Evolutionary conservation across 2,113 vertebrate genomes (phyloP).

Genomic region (Microcebus jonahi): DNA sequence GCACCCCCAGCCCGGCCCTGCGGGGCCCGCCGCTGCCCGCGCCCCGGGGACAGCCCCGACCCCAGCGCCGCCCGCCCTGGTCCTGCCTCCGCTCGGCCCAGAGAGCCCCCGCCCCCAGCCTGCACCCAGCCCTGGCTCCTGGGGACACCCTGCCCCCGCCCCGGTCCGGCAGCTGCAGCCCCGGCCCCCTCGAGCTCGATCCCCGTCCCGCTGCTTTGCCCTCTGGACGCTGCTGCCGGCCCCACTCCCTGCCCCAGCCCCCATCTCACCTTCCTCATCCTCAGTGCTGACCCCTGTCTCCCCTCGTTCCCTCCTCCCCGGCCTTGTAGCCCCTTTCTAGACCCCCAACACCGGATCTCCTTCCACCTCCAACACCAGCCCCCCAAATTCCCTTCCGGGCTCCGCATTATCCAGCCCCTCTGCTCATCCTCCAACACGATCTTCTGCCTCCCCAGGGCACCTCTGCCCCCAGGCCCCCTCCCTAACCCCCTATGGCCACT

Average conservation of each 20-base stretch:
- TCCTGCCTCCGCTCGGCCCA: background rate
- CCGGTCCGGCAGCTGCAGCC: background rate
- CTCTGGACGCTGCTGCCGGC: background rate
- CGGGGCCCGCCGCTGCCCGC: slow-evolving; percentile 7
- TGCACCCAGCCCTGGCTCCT: background rate
- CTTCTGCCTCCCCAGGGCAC: background rate
- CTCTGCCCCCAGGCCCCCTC: background rate
- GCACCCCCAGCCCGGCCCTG: slow-evolving; percentile 17
- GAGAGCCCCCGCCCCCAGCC: background rate
- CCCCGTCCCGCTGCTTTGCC: background rate
- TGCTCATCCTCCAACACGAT: background rate
- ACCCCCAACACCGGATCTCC: background rate
- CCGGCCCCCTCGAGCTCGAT: background rate
- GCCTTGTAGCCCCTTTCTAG: background rate
- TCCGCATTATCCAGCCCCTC: background rate
- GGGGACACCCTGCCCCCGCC: background rate
- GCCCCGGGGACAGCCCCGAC: background rate
- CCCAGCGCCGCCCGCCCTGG: background rate
- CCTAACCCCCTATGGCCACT: background rate
- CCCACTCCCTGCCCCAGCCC: background rate
- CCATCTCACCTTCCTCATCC: slow-evolving; percentile 1
- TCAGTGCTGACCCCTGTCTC: background rate
- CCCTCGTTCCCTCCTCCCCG: background rate
- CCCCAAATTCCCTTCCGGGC: background rate
- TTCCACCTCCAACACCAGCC: background rate